Conservation (phyloP, 1,140 invertebrate genomes). For the Eciton burchellii region DNA sequence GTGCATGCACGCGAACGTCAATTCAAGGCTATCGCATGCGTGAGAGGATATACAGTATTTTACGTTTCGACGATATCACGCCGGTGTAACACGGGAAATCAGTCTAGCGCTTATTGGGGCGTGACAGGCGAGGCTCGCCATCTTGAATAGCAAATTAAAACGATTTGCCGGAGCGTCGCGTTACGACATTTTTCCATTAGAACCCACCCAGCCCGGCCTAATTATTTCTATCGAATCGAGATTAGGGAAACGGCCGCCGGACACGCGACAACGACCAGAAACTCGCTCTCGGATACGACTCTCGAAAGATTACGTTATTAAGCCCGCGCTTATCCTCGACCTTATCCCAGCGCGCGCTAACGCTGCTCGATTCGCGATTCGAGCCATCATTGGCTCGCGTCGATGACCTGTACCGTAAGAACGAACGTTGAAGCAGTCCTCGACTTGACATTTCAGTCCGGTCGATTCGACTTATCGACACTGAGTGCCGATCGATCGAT, state of each 20-base stretch:
- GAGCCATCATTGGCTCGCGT: neutral
- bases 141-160: slow-evolving; percentile 58
- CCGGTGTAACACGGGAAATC: slow-evolving; percentile 45
- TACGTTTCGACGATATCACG: slow-evolving; percentile 48
- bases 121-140: slow-evolving; percentile 53
- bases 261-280: slow-evolving; percentile 30
- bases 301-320: slow-evolving; percentile 41
- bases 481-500: slow-evolving; percentile 3
- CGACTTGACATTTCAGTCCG: neutral
- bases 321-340: slow-evolving; percentile 15
- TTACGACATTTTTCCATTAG: slow-evolving; percentile 59
- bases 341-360: slow-evolving; percentile 9
- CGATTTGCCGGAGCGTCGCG: slow-evolving; percentile 47
- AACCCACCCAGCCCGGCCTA: slow-evolving; percentile 11
- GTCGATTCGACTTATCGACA: neutral
- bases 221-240: slow-evolving; percentile 58
- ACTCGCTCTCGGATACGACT: slow-evolving; percentile 36
- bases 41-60: slow-evolving; percentile 40
- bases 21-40: slow-evolving; percentile 60
- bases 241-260: slow-evolving; percentile 10
- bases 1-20: slow-evolving; percentile 54
- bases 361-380: neutral
- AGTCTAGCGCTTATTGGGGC: slow-evolving; percentile 57
- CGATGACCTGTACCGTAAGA: neutral
- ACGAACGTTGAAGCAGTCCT: neutral